These are phyloP conservation scores for Heliconius aoede DNA, from an alignment of 2,888 invertebrate species.

Conservation along the genomic window DNA sequence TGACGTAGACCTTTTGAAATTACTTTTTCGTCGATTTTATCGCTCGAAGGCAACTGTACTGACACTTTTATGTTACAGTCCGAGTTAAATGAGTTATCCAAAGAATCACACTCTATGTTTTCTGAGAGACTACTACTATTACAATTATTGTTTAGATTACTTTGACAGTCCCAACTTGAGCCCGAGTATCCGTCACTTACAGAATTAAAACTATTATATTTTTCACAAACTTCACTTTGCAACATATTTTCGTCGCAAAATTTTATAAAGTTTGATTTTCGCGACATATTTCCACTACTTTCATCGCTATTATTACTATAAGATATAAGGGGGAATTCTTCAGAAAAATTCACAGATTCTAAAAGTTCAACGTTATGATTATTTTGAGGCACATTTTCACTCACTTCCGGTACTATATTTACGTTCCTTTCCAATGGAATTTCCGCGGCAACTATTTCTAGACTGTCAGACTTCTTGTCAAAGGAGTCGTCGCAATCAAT, in stretches of 20 bases:
- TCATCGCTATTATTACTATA: conserved; percentile 62
- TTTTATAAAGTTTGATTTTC: conserved; percentile 64
- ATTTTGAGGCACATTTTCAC: conserved; percentile 57
- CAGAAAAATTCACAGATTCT: conserved; percentile 70
- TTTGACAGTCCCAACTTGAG: conserved; percentile 48
- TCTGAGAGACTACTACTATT: conserved; percentile 67
- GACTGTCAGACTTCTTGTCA: conserved; percentile 75
- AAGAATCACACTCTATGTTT: conserved; percentile 70
- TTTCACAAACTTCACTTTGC: conserved; percentile 75
- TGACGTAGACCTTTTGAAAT: conserved; percentile 57
- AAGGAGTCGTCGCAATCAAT: conserved; percentile 87
- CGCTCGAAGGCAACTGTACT: conserved; percentile 64
- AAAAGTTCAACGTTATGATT: conserved; percentile 66
- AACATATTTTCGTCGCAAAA: conserved; percentile 78
- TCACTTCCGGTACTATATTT: conserved; percentile 57
- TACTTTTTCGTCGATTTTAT: conserved; percentile 53
- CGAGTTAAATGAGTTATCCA: conserved; percentile 61
- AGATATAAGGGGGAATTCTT: conserved; percentile 66
- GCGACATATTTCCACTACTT: conserved; percentile 56
- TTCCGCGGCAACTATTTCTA: conserved; percentile 70
- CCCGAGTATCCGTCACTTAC: conserved; percentile 64
- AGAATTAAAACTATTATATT: conserved; percentile 76
- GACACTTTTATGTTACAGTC: conserved; percentile 73
- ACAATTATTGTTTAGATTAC: conserved; percentile 65
- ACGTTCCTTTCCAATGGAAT: conserved; percentile 62